phyloP scores from a whole-genome alignment of 2,113 vertebrate genomes.

The Labeo rohita region DNA sequence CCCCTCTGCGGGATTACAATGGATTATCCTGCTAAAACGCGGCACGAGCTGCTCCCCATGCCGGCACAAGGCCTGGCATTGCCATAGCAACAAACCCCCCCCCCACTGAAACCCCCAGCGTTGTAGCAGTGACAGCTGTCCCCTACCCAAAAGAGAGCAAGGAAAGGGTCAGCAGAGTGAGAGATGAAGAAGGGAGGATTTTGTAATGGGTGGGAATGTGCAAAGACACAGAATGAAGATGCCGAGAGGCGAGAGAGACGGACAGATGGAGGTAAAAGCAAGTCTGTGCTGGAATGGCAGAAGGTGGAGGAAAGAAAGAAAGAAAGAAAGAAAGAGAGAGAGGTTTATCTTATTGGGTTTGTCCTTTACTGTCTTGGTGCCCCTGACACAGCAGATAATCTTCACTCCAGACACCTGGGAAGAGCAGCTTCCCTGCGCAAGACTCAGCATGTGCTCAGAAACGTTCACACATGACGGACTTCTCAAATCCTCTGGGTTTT shows the following conservation, averaged over 20 bases:
- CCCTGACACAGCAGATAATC: conserved; percentile 50
- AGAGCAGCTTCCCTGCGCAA: conserved; percentile 1
- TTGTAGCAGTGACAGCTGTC: conserved; percentile 53
- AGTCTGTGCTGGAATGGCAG: conserved; percentile 16
- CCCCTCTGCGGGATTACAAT: conserved; percentile 75
- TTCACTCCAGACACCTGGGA: conserved; percentile 51
- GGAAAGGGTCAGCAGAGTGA: background rate
- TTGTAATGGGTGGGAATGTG: background rate
- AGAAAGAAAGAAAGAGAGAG: background rate
- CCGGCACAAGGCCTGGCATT: conserved; percentile 65
- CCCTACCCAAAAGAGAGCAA: conserved; percentile 43
- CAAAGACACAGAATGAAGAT: background rate
- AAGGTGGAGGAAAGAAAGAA: background rate
- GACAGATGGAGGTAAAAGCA: conserved; percentile 28
- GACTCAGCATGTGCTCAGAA: conserved; percentile 8
- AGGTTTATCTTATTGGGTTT: conserved; percentile 28
- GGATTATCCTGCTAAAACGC: conserved; percentile 76
- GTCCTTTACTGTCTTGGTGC: conserved; percentile 63
- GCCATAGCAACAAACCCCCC: conserved; percentile 63
- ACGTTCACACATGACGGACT: conserved; percentile 29
- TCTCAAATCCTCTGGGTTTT: background rate
- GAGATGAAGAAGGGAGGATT: background rate
- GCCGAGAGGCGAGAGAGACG: background rate
- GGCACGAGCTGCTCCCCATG: conserved; percentile 67
- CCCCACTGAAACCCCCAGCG: conserved; percentile 20